A percentile compares a stretch with the other conserved stretches of the same genome.
These are phyloP conservation scores for Leptopilina boulardi DNA, from an alignment of 1,140 invertebrate species.

Conservation along the genomic window DNA sequence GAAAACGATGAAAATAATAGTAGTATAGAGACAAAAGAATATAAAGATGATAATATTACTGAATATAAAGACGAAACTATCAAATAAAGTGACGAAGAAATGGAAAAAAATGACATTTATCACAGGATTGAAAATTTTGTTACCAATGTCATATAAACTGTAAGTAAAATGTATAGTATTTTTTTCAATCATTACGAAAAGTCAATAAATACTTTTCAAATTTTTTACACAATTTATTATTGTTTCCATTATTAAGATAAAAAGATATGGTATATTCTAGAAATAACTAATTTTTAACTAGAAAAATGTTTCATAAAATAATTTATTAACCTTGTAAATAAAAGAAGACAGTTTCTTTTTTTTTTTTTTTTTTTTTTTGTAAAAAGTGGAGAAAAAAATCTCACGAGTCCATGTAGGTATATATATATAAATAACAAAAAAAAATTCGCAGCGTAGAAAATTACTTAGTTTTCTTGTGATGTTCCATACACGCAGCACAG, in stretches of 20 bases:
- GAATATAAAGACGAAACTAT: background rate
- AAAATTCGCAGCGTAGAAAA: background rate
- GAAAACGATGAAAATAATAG: constrained; percentile 17
- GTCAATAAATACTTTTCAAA: too few species aligned
- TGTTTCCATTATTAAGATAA: too few species aligned
- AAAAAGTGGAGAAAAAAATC: background rate
- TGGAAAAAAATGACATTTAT: too few species aligned
- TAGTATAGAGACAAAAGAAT: background rate
- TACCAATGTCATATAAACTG: too few species aligned
- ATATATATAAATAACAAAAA: background rate
- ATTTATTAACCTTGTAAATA: constrained; percentile 28
- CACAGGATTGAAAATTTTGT: too few species aligned
- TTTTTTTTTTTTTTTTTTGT: too few species aligned
- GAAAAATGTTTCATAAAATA: background rate
- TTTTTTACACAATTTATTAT: too few species aligned
- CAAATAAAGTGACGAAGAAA: background rate
- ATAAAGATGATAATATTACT: background rate
- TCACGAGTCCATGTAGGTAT: background rate
- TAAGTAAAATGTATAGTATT: too few species aligned
- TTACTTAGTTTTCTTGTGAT: background rate
- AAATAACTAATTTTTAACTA: too few species aligned
- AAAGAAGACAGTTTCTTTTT: background rate
- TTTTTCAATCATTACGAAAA: too few species aligned
- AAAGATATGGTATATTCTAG: too few species aligned
- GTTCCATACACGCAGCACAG: background rate